These are phyloP conservation scores for Microctenopoma steveboyesi DNA, from an alignment of 2,797 vertebrate genomes.

Conservation along the genomic window DNA sequence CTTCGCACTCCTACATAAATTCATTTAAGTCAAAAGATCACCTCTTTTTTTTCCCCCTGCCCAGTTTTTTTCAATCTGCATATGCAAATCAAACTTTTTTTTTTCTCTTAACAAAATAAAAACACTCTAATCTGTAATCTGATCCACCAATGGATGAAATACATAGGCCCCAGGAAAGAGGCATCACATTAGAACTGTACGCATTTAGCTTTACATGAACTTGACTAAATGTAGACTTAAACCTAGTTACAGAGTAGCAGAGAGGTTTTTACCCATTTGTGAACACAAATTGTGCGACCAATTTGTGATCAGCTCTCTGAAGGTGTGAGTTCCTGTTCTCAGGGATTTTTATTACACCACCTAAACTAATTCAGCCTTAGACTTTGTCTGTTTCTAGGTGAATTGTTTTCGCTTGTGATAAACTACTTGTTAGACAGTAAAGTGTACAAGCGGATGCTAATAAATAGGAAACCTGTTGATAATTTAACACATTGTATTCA, in stretches of 20 bases:
- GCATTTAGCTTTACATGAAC: not conserved
- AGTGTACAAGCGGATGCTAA: not conserved
- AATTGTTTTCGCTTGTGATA: not conserved
- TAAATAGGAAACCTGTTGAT: not conserved
- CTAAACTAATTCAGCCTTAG: no score
- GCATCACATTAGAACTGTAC: not conserved
- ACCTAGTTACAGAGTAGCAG: no score
- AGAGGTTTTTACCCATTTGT: not conserved
- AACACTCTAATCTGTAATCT: not conserved
- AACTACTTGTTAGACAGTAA: not conserved
- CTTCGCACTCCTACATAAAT: not conserved
- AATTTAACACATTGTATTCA: not conserved
- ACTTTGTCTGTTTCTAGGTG: no score
- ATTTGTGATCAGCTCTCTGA: not conserved
- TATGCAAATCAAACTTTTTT: constrained; percentile 16
- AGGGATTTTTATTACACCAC: no score
- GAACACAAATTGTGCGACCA: not conserved
- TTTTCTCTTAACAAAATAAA: constrained; percentile 21
- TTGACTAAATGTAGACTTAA: no score
- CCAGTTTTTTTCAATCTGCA: not conserved
- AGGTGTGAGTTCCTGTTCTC: no score
- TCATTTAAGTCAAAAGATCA: not conserved
- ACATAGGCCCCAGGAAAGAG: not conserved
- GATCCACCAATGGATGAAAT: not conserved
- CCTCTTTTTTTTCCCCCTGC: not conserved